These are phyloP conservation scores for Ectobius pallidus DNA, from an alignment of 2,888 invertebrate genomes.

Conservation along the genomic window DNA sequence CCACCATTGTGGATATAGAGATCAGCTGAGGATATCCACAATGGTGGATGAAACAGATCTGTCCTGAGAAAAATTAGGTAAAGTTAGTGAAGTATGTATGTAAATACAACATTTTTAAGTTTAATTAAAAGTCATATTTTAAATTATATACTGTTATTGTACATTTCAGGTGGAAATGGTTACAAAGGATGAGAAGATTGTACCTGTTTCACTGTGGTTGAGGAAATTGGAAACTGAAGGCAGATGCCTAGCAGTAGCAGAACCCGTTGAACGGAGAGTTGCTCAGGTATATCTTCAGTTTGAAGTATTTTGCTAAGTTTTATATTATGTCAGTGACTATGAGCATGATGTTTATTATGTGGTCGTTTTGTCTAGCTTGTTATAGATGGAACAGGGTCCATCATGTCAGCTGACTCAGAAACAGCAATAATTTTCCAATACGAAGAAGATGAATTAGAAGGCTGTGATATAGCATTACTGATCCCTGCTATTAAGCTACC, in stretches of 20 bases:
- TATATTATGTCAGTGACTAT: too few species aligned
- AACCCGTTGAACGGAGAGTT: slow-evolving; percentile 67
- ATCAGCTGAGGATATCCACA: too few species aligned
- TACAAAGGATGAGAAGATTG: slow-evolving; percentile 60
- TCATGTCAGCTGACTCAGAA: slow-evolving; percentile 52
- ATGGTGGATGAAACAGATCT: too few species aligned
- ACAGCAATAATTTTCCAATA: slow-evolving; percentile 63
- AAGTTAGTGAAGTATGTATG: too few species aligned
- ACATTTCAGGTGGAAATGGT: slow-evolving; percentile 65
- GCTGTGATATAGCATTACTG: slow-evolving; percentile 17
- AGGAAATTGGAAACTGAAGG: slow-evolving; percentile 62
- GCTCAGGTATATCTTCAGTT: slow-evolving; percentile 60
- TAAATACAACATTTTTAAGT: too few species aligned
- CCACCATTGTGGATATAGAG: too few species aligned
- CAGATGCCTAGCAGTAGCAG: slow-evolving; percentile 68
- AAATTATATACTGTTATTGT: too few species aligned
- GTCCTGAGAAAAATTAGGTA: too few species aligned
- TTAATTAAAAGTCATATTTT: too few species aligned
- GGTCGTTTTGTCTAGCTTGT: slow-evolving; percentile 44
- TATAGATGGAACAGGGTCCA: slow-evolving; percentile 48
- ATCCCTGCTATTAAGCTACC: slow-evolving; percentile 35
- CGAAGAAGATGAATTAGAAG: slow-evolving; percentile 59
- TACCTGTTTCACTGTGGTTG: slow-evolving; percentile 72
- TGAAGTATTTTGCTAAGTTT: neutral
- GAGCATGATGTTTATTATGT: too few species aligned